These are phyloP conservation scores for Silurus aristotelis DNA, from an alignment of 2,797 vertebrate species.

Conservation along the genomic window DNA sequence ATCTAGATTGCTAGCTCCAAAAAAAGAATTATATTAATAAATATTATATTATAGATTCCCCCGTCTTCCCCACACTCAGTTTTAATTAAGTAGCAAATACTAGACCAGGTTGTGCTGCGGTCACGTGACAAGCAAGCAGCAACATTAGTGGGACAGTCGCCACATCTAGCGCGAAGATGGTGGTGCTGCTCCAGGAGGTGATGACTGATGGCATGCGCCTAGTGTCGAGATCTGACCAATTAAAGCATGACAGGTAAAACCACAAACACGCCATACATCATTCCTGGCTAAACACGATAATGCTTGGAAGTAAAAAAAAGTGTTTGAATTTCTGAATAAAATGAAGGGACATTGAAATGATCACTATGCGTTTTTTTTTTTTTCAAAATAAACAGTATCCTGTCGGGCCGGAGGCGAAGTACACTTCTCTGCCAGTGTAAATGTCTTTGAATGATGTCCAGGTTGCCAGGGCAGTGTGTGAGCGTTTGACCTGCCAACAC, in stretches of 20 bases:
- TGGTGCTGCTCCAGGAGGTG: not conserved
- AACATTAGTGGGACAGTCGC: not conserved
- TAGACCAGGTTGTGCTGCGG: not conserved
- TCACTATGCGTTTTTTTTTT: not conserved
- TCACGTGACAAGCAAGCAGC: not conserved
- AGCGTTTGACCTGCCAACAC: conserved; percentile 37
- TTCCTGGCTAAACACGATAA: not conserved
- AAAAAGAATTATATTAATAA: not conserved
- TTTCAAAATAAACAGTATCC: not conserved
- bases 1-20: not conserved
- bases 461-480: conserved; percentile 38
- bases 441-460: conserved; percentile 34
- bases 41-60: not conserved
- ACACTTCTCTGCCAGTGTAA: not conserved
- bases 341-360: not conserved
- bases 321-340: not conserved
- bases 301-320: not conserved
- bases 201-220: not conserved
- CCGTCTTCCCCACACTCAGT: too few species aligned
- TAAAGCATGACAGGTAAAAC: not conserved
- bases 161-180: not conserved
- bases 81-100: not conserved
- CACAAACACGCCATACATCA: not conserved
- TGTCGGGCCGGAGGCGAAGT: not conserved
- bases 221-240: not conserved